phyloP scores from a whole-genome alignment of 2,113 vertebrate species.

The Python bivittatus region DNA sequence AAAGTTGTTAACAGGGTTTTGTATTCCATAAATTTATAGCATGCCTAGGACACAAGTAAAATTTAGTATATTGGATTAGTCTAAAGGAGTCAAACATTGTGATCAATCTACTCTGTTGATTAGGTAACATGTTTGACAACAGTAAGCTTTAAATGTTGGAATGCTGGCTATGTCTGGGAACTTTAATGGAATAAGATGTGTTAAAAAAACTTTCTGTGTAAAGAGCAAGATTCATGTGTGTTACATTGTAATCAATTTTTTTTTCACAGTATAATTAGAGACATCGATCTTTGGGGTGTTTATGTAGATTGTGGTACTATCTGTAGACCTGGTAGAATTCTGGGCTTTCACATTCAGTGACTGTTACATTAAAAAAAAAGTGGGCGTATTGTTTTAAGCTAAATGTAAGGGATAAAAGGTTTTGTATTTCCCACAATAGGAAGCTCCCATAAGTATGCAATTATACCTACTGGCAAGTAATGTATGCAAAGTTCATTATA shows the following conservation, averaged over 20 bases:
- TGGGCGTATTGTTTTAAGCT: background rate
- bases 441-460: background rate
- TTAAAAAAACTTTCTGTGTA: slow-evolving; percentile 3
- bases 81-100: slow-evolving; percentile 61
- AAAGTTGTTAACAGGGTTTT: slow-evolving; percentile 69
- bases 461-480: background rate
- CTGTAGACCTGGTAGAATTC: slow-evolving; percentile 17
- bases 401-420: background rate
- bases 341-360: slow-evolving; percentile 23
- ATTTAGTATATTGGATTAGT: slow-evolving; percentile 36
- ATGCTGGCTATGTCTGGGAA: slow-evolving; percentile 14
- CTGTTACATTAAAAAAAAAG: slow-evolving; percentile 24
- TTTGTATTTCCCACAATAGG: slow-evolving; percentile 16
- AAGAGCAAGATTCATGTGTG: background rate
- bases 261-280: slow-evolving; percentile 3
- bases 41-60: slow-evolving; percentile 43
- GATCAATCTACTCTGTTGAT: slow-evolving; percentile 56
- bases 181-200: slow-evolving; percentile 18
- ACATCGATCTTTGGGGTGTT: slow-evolving; percentile 15
- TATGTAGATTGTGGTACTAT: slow-evolving; percentile 11
- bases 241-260: background rate
- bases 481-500: slow-evolving; percentile 33
- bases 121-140: slow-evolving; percentile 39
- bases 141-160: slow-evolving; percentile 32
- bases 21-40: slow-evolving; percentile 53